Conservation (phyloP, 1,140 invertebrate species). For the Berghia stephanieae region DNA sequence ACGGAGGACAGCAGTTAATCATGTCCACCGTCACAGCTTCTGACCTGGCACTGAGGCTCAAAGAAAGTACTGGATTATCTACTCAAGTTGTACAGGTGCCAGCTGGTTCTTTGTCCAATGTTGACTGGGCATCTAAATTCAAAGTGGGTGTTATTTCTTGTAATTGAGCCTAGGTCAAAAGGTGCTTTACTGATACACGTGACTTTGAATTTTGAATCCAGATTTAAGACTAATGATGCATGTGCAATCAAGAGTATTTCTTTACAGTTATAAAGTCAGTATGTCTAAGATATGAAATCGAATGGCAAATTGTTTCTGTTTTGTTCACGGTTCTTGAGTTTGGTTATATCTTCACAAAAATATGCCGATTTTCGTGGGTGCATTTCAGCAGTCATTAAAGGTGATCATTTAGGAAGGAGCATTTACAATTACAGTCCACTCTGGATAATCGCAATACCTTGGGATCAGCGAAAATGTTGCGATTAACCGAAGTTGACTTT, state of each 20-base stretch:
- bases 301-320: no score
- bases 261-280: background rate
- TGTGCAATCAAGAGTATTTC: no score
- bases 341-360: no score
- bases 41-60: constrained; percentile 60
- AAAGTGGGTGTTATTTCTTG: constrained; percentile 41
- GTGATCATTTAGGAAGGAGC: no score
- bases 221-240: no score
- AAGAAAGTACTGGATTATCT: constrained; percentile 46
- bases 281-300: background rate
- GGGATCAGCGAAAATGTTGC: no score
- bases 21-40: constrained; percentile 44
- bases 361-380: no score
- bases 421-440: no score
- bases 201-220: background rate
- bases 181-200: background rate
- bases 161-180: background rate
- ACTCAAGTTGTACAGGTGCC: constrained; percentile 58
- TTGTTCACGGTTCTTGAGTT: no score
- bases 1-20: constrained; percentile 42
- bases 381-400: background rate
- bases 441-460: no score
- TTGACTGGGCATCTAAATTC: constrained; percentile 60
- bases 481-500: no score
- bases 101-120: constrained; percentile 40